Evolutionary conservation across 2,888 invertebrate species (phyloP).

Genomic region (Cryptus armator): DNA sequence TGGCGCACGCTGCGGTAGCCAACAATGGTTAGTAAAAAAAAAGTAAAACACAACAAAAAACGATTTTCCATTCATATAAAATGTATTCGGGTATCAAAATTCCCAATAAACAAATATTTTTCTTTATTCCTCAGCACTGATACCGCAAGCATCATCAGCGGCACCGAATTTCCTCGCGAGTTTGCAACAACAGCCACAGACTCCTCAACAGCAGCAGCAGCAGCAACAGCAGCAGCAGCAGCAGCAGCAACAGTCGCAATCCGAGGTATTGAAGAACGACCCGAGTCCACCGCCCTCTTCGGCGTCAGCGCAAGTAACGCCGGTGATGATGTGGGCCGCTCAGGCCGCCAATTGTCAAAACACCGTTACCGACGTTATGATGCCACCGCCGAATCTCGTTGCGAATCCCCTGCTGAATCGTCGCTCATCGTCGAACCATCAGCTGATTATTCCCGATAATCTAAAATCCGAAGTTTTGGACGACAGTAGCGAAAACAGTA

Average conservation of each 20-base stretch:
- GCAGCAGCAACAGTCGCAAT: slow-evolving; percentile 66
- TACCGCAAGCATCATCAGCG: slow-evolving; percentile 75
- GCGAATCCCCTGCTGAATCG: slow-evolving; percentile 86
- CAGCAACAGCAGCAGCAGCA: slow-evolving; percentile 65
- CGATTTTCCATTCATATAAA: not conserved
- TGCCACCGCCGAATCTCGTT: slow-evolving; percentile 88
- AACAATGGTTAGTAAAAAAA: slow-evolving; percentile 63
- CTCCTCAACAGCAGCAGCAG: slow-evolving; percentile 57
- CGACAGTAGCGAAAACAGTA: slow-evolving; percentile 90
- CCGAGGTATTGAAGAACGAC: slow-evolving; percentile 81
- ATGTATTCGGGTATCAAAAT: not conserved
- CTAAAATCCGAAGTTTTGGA: slow-evolving; percentile 88
- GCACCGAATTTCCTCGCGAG: slow-evolving; percentile 68
- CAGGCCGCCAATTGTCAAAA: slow-evolving; percentile 74
- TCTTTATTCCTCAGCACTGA: slow-evolving; percentile 73
- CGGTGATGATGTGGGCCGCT: slow-evolving; percentile 82
- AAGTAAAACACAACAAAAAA: not conserved
- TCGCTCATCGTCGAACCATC: slow-evolving; percentile 87
- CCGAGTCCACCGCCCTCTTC: slow-evolving; percentile 80
- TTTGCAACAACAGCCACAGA: slow-evolving; percentile 65
- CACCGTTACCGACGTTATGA: slow-evolving; percentile 88
- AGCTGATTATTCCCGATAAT: slow-evolving; percentile 87
- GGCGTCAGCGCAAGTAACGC: slow-evolving; percentile 76
- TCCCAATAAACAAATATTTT: not conserved
- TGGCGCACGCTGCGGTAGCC: slow-evolving; percentile 72